Conservation (phyloP, 2,113 vertebrate species). For the Rhinolophus ferrumequinum region DNA sequence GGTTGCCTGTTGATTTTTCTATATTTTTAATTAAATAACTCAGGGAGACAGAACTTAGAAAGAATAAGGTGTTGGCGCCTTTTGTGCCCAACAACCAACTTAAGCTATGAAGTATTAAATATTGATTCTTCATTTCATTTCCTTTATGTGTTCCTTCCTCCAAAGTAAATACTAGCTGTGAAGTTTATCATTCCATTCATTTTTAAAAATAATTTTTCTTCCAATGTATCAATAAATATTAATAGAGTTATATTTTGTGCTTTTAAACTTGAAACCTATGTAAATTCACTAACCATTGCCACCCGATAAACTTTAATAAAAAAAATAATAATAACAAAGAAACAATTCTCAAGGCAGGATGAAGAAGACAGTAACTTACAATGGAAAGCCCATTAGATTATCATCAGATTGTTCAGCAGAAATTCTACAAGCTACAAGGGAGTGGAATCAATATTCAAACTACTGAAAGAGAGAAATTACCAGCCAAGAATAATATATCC, state of each 20-base stretch:
- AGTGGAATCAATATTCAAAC: too few species aligned
- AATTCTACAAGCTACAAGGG: too few species aligned
- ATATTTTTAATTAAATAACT: slow-evolving; percentile 3
- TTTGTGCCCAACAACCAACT: neutral
- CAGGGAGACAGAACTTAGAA: neutral
- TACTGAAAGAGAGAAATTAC: too few species aligned
- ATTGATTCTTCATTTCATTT: neutral
- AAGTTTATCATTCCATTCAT: neutral
- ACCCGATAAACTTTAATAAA: neutral
- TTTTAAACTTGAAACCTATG: neutral
- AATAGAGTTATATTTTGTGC: neutral
- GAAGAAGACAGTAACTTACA: too few species aligned
- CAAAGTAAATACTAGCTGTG: neutral
- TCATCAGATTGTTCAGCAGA: too few species aligned
- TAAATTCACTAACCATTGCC: too few species aligned
- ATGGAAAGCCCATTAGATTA: too few species aligned
- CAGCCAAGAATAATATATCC: too few species aligned
- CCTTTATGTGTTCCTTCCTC: neutral
- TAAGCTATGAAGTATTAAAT: neutral
- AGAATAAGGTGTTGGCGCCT: neutral
- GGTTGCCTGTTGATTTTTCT: neutral
- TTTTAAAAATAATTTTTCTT: neutral
- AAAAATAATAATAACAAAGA: too few species aligned
- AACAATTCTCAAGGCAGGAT: too few species aligned
- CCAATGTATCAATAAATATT: neutral